phyloP scores from a whole-genome alignment of 2,888 invertebrate genomes.

The Leptopilina myrica region DNA sequence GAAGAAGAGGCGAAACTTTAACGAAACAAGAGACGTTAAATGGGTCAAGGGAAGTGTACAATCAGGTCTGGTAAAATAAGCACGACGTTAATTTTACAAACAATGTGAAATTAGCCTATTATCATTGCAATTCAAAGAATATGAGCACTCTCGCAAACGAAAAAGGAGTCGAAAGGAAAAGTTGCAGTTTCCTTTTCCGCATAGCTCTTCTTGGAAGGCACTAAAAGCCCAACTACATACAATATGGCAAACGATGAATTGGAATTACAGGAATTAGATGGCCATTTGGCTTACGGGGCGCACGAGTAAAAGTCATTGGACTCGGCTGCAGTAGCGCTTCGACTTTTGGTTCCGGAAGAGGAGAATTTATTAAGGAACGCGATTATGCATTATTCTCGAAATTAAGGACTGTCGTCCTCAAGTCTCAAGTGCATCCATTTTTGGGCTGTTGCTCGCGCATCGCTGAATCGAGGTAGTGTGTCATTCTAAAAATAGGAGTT shows the following conservation, averaged over 20 bases:
- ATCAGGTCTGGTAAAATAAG: not conserved
- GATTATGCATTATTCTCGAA: not conserved
- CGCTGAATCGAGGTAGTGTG: constrained; percentile 74
- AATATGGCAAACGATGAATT: constrained; percentile 25
- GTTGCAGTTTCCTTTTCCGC: not conserved
- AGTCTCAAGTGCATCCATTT: constrained; percentile 39
- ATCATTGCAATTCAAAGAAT: not conserved
- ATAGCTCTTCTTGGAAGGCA: not conserved
- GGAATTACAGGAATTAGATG: constrained; percentile 17
- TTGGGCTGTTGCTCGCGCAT: constrained; percentile 57
- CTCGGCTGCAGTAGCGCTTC: too few species aligned
- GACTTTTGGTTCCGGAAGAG: not conserved
- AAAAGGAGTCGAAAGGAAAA: constrained; percentile 9
- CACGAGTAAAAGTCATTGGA: constrained; percentile 22
- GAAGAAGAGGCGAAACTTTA: not conserved
- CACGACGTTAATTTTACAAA: not conserved
- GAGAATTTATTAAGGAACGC: not conserved
- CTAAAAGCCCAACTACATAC: constrained; percentile 10
- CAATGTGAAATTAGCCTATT: not conserved
- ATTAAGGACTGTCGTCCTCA: constrained; percentile 21
- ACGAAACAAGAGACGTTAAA: not conserved
- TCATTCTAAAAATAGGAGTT: constrained; percentile 73
- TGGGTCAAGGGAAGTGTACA: constrained; percentile 21
- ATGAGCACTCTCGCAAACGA: not conserved
- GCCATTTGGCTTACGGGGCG: not conserved